phyloP scores from a whole-genome alignment of 2,888 invertebrate genomes.

The Drosophila phalerata region DNA sequence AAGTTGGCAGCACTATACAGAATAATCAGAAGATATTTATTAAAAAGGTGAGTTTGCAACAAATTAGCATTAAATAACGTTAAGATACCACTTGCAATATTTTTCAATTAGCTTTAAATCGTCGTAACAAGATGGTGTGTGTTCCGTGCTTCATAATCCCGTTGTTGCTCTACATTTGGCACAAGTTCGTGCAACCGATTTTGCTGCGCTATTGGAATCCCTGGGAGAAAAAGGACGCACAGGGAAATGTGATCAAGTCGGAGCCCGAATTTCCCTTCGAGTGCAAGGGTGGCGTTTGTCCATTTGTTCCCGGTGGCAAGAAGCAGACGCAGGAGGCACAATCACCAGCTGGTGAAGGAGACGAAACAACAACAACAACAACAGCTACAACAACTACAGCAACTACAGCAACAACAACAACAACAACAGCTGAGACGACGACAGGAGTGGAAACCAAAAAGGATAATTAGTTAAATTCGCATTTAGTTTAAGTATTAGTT shows the following conservation, averaged over 20 bases:
- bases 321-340: constrained; percentile 12
- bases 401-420: background rate
- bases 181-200: constrained; percentile 93
- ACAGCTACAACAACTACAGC: background rate
- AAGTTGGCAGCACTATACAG: background rate
- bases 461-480: constrained; percentile 33
- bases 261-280: constrained; percentile 87
- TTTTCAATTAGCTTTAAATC: background rate
- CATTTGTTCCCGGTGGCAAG: constrained; percentile 73
- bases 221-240: constrained; percentile 89
- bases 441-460: constrained; percentile 50
- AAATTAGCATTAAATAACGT: background rate
- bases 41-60: constrained; percentile 16
- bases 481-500: constrained; percentile 1
- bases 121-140: constrained; percentile 89
- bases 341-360: background rate
- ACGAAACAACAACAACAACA: background rate
- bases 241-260: constrained; percentile 87
- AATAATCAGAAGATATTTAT: background rate
- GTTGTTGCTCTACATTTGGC: constrained; percentile 92
- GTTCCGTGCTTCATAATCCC: constrained; percentile 95
- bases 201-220: constrained; percentile 93
- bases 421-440: background rate
- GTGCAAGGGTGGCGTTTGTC: constrained; percentile 88
- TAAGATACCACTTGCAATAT: background rate